Evolutionary conservation across 2,113 vertebrate genomes (phyloP), one percentile per base, ranked within the genome.

Genomic region (Aleadryas rufinucha): DNA sequence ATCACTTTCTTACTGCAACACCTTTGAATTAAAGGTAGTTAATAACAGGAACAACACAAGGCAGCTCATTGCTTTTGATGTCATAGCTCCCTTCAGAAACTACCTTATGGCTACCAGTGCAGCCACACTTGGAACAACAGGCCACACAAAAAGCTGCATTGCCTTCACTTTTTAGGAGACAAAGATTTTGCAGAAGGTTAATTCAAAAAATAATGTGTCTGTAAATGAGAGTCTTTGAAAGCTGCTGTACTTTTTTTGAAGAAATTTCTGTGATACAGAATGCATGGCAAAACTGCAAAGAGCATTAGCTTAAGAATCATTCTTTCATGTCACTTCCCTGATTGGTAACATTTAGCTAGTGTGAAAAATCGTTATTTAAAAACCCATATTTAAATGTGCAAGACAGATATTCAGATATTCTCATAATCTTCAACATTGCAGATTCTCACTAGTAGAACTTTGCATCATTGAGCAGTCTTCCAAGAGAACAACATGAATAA

Each of bases 21-120:
- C 26, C 54, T 83, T 89, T 85, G 85, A 96, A 95, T 94, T 78
- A 89, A 90, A 84, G 57, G 54, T 41, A 80, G 61, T 66, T 72
- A 90, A 66, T 74, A 87, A 76, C 33, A 24, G 72, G 70, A 85
- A 74, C 70, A 47, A 57, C 28, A 44, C 41, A 47, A 68, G 35
- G 70, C 84, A 85, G 52, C 31, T 85, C 59, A 70, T 54, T 59
- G 64, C 63, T 91, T 83, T 92, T 59, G 50, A 59, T 70, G 33
- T 28, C 75, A n/a, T n/a, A 86, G 63, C 22, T 90, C 63, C 45
- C 71, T 86, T 86, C 63, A 90, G 84, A 88, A 93, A 35, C 13
- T 33, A 28, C 66, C 54, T 85, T 35, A 47, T 9, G 66, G 45
- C 63, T 72, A 30, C 50, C 54, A 74, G 0, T 2, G 54, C 35